phyloP scores from a whole-genome alignment of 2,113 vertebrate genomes.

The Petroica traversi region DNA sequence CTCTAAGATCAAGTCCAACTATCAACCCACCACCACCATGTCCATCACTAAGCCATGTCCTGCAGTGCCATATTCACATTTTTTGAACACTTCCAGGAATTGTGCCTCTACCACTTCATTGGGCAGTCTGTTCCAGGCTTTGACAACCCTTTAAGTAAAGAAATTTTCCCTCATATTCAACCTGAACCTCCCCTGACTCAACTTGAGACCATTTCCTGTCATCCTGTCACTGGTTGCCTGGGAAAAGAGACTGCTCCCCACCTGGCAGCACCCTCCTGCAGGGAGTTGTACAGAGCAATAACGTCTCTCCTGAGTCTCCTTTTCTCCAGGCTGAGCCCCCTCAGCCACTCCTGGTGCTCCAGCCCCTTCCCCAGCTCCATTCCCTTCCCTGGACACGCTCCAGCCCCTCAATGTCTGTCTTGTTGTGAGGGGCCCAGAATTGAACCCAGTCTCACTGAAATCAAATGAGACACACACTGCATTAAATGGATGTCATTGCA shows the following conservation, averaged over 20 bases:
- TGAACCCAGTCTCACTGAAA: not conserved
- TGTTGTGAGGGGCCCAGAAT: too few species aligned
- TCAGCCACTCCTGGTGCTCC: not conserved
- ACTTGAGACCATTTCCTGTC: not conserved
- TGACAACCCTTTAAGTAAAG: not conserved
- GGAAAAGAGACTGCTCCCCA: accelerated
- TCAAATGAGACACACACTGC: not conserved
- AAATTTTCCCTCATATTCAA: not conserved
- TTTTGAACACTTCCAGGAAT: not conserved
- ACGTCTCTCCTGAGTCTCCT: not conserved
- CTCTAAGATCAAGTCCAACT: not conserved
- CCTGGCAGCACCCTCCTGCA: not conserved
- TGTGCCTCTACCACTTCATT: not conserved
- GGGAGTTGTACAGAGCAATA: not conserved
- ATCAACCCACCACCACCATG: accelerated
- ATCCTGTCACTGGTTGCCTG: not conserved
- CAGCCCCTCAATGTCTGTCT: not conserved
- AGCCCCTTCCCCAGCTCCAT: not conserved
- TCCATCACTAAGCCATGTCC: not conserved
- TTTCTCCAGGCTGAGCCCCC: not conserved
- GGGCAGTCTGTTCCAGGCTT: not conserved
- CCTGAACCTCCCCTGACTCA: too few species aligned
- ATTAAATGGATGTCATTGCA: not conserved
- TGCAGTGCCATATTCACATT: not conserved
- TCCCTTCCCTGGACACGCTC: not conserved